These are phyloP conservation scores for Drosophila bifasciata DNA, from an alignment of 1,140 invertebrate genomes.

Conservation along the genomic window DNA sequence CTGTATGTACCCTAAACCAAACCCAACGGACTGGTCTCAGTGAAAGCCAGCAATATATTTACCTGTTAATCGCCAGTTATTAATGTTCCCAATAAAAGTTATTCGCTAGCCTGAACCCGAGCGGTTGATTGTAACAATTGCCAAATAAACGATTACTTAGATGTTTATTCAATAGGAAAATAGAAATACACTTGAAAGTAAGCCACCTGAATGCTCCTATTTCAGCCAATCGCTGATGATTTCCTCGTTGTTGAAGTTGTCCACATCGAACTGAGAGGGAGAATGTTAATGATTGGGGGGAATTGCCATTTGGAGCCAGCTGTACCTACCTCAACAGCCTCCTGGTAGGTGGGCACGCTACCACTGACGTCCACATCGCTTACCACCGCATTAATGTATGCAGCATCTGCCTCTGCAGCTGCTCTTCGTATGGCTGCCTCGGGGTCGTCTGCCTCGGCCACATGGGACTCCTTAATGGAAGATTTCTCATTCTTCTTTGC, in stretches of 20 bases:
- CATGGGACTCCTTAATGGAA: background rate
- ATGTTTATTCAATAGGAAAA: no score
- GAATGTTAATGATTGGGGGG: background rate
- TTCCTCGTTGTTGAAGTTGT: conserved; percentile 73
- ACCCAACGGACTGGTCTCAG: conserved; percentile 57
- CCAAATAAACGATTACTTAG: background rate
- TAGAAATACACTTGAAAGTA: background rate
- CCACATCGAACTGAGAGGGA: conserved; percentile 67
- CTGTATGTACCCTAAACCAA: conserved; percentile 12
- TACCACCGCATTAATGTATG: conserved; percentile 45
- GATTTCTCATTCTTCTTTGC: conserved; percentile 2
- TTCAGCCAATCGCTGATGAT: conserved; percentile 81
- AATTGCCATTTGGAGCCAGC: background rate
- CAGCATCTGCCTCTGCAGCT: conserved; percentile 60
- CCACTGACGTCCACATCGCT: conserved; percentile 40
- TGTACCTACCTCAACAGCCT: conserved; percentile 28
- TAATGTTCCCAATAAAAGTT: conserved; percentile 59
- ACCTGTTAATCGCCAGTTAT: conserved; percentile 55
- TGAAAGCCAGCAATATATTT: conserved; percentile 65
- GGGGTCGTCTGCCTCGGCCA: conserved; percentile 24
- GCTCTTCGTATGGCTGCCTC: conserved; percentile 70
- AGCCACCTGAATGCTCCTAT: conserved; percentile 2
- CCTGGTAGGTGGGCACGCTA: conserved; percentile 49
- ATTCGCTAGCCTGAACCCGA: conserved; percentile 25
- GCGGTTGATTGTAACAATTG: background rate